Evolutionary conservation across 2,888 invertebrate genomes (phyloP).

Genomic region (Drosophila greeni): DNA sequence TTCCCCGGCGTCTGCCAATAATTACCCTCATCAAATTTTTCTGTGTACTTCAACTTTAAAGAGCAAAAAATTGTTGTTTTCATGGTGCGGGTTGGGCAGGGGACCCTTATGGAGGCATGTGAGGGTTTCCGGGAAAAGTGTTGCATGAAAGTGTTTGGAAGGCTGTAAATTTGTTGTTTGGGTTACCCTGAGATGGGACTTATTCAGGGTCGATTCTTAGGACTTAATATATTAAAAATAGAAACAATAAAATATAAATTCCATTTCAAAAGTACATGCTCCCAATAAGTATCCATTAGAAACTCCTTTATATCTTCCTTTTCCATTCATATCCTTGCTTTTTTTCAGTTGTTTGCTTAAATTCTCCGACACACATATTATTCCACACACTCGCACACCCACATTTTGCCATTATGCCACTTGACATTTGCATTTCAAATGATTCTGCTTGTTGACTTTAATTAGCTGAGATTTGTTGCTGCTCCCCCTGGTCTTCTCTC

Average conservation of each 20-base stretch:
- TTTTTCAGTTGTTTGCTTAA: constrained; percentile 24
- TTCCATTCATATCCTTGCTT: not conserved
- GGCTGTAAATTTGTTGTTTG: not conserved
- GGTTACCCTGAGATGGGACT: not conserved
- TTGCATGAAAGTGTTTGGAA: not conserved
- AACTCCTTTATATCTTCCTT: not conserved
- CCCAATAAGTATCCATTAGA: not conserved
- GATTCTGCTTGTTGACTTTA: constrained; percentile 73
- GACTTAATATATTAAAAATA: too few species aligned
- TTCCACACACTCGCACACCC: constrained; percentile 7
- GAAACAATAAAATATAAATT: too few species aligned
- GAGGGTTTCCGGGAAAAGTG: constrained; percentile 13
- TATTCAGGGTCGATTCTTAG: not conserved
- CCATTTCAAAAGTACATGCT: too few species aligned
- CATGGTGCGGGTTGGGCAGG: constrained; percentile 17
- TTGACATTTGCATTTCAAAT: constrained; percentile 75
- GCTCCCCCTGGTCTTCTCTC: not conserved
- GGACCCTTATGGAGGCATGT: constrained; percentile 11
- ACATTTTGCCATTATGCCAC: constrained; percentile 43
- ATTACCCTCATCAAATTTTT: constrained; percentile 64
- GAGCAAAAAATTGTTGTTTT: constrained; percentile 17
- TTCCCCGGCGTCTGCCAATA: constrained; percentile 45
- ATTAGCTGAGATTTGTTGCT: constrained; percentile 70
- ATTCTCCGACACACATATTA: constrained; percentile 29
- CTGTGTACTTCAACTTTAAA: constrained; percentile 25